Evolutionary conservation across 2,888 invertebrate species (phyloP), one percentile per base, ranked within the genome.

Genomic region (Iphiclides podalirius): DNA sequence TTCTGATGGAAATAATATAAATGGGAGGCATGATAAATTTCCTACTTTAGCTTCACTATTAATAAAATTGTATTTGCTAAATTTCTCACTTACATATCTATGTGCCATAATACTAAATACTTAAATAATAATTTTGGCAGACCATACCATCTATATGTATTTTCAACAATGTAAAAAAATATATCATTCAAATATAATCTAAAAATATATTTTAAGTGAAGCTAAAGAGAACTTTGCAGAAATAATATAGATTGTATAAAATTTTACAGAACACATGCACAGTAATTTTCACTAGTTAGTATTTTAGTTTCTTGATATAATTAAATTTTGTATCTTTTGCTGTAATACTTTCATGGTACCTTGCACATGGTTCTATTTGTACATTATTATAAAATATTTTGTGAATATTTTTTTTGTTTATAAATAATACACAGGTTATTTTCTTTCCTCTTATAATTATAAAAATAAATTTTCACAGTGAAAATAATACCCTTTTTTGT

Each of bases 11-110:
- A 52, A 33, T 28, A 44, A 60, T 59, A n/a, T 13, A 34, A 20
- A 23, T 35, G 54, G 61, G 53, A 50, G 53, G 57, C 54, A 56
- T 44, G 41, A 62, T 39, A 57, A 54, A 58, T 56, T 28, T 69
- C 64, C 66, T 66, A 61, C 58, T 60, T 61, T 58, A 61, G 74
- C 71, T 73, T 74, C 68, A 70, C 69, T 69, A 61, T 61, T 58
- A 45, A 52, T 57, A 39, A 8, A 14, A 1, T 35, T 26, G 26
- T 26, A 39, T 47, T 28, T 17, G 31, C 31, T 0, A 34, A 38
- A 28, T 11, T n/a, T 12, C 9, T 38, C 11, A 20, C 2, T 35
- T 16, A 14, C 36, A 35, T 26, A 41, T 41, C 12, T 41, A n/a
- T 37, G 49, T 49, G 44, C 49, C 49, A 44, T 49, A 49, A 31